phyloP scores from a whole-genome alignment of 2,113 vertebrate species.

The Podarcis muralis region DNA sequence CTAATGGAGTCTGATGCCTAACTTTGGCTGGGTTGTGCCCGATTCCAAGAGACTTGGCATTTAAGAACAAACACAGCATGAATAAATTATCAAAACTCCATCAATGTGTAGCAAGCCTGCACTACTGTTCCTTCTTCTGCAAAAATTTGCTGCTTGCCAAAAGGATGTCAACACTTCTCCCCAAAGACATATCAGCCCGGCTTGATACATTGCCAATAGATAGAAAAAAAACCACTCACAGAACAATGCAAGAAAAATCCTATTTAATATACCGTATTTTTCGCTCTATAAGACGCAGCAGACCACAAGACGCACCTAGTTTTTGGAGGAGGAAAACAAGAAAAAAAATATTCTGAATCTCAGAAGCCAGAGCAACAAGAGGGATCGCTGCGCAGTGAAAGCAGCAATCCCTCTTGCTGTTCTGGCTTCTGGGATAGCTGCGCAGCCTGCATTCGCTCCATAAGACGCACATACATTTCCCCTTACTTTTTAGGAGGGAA shows the following conservation, averaged over 20 bases:
- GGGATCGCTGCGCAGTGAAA: too few species aligned
- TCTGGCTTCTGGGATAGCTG: too few species aligned
- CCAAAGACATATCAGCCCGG: not conserved
- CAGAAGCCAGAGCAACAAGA: too few species aligned
- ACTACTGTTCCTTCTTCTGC: not conserved
- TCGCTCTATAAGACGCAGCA: too few species aligned
- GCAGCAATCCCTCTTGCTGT: too few species aligned
- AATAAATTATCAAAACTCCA: slow-evolving; percentile 1
- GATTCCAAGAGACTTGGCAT: not conserved
- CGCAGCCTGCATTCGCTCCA: too few species aligned
- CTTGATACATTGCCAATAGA: not conserved
- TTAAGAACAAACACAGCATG: not conserved
- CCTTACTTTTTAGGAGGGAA: too few species aligned
- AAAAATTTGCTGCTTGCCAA: not conserved
- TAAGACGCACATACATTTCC: too few species aligned
- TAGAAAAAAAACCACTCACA: not conserved
- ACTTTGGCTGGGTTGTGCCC: not conserved
- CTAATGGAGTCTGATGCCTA: not conserved
- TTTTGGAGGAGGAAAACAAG: too few species aligned
- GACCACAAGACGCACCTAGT: too few species aligned
- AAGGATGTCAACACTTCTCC: not conserved
- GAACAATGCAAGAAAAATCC: not conserved
- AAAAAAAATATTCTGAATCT: too few species aligned
- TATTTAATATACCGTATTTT: not conserved
- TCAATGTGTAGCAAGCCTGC: not conserved